Conservation (phyloP, 2,797 vertebrate species). For the Helostoma temminkii region DNA sequence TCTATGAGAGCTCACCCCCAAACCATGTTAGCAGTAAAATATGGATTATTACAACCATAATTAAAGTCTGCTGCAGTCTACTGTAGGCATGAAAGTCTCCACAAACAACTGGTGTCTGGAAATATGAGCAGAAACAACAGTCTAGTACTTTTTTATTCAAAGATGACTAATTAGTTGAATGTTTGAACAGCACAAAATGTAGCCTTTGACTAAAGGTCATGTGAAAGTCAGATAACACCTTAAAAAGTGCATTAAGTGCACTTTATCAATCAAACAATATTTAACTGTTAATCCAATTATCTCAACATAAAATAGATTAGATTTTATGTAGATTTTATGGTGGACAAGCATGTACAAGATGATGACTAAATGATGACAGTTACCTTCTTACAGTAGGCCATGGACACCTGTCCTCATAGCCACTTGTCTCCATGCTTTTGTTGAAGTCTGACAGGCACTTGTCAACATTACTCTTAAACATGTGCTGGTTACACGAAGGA, state of each 20-base stretch:
- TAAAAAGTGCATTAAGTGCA: too few species aligned
- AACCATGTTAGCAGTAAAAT: constrained; percentile 54
- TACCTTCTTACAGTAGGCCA: constrained; percentile 79
- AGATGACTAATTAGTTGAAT: too few species aligned
- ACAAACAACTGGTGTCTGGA: constrained; percentile 66
- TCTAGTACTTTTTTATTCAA: constrained; percentile 51
- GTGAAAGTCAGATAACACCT: too few species aligned
- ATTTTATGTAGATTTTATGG: too few species aligned
- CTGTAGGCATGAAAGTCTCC: constrained; percentile 50
- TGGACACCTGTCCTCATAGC: constrained; percentile 68
- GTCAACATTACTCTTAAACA: constrained; percentile 59
- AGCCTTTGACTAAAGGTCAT: too few species aligned
- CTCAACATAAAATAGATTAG: too few species aligned
- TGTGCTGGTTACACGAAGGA: constrained; percentile 61
- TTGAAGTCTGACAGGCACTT: constrained; percentile 75
- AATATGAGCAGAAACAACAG: constrained; percentile 49
- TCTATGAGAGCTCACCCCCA: constrained; percentile 25
- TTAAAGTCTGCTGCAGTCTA: constrained; percentile 38
- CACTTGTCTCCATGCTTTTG: constrained; percentile 64
- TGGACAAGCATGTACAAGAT: too few species aligned
- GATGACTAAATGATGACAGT: too few species aligned
- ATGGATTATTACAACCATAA: constrained; percentile 59
- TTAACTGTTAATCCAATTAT: too few species aligned
- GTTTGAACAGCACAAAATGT: too few species aligned
- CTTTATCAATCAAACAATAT: too few species aligned